Base-by-base conservation (phyloP, 1,140 invertebrate genomes). In the Aphelinus certus region DNA sequence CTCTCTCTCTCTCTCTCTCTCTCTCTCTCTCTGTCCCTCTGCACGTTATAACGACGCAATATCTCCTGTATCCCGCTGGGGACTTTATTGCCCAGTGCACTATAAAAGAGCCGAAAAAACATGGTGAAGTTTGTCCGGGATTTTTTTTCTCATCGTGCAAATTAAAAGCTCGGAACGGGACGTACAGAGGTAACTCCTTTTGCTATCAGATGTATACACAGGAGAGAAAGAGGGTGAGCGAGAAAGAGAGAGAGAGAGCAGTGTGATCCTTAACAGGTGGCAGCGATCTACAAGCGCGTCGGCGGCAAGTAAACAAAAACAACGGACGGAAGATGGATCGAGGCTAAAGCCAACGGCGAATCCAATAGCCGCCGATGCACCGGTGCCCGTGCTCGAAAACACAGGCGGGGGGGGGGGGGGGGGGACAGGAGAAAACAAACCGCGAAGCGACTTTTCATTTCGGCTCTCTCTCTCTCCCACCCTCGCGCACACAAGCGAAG, bases 191-290 rank as follows among this genome's bases (percentile, higher is more conserved):
- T 26, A 26, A 26, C 26, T 26, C 26, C 26, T 26, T 26, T 0
- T 26, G 26, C 26, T 26, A 26, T 26, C 26, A 26, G 26, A 26
- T 26, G 26, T 26, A 26, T 26, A 26, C 26, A 26, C 26, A 26
- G 26, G 26, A 26, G 26, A 26, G 26, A 26, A 26, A 26, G 26
- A 26, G 26, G 26, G 26, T 26, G 26, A 26, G 26, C 26, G 26
- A 26, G 26, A 26, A 26, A 26, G 26, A 26, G 26, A 26, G 26
- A 26, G 3, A 42, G 26, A 58, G 63, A 67, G 57, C 56, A 43
- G n/a, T 5, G 71, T 3, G 47, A 60, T 67, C 64, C 58, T 74
- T 74, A 74, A 74, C 72, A 74, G 72, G 72, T 74, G 72, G 64
- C 47, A 67, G 64, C 48, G 71, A 58, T 61, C 56, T n/a, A 26